Evolutionary conservation across 2,797 vertebrate genomes (phyloP).

Genomic region (Lacerta agilis): DNA sequence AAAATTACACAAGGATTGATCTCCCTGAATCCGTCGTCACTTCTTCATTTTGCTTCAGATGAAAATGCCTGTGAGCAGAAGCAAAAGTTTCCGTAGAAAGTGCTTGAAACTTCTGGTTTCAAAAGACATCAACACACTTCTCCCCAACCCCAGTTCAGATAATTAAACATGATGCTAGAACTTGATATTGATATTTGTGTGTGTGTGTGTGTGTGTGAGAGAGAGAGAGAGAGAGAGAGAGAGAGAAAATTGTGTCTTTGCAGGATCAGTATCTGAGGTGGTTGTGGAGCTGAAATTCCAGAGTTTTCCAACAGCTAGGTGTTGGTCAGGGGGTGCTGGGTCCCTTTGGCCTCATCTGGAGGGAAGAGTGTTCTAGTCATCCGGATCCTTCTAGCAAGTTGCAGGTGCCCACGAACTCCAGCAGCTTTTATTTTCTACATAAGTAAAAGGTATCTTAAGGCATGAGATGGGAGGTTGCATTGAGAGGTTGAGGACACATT

Average conservation of each 20-base stretch:
- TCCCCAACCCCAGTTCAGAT: neutral
- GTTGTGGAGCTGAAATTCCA: neutral
- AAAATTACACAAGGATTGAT: constrained; percentile 24
- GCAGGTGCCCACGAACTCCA: too few relatives aligned
- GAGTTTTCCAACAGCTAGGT: too few relatives aligned
- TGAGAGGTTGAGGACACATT: neutral
- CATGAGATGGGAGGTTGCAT: too few relatives aligned
- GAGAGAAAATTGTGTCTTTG: neutral
- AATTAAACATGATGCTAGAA: neutral
- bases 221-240: too few relatives aligned
- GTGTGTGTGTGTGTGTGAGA: too few relatives aligned
- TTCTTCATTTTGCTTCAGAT: neutral
- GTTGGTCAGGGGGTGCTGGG: too few relatives aligned
- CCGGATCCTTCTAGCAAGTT: neutral
- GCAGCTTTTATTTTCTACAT: neutral
- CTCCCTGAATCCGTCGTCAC: constrained; percentile 4
- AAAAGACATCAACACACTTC: neutral
- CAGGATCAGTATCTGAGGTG: neutral
- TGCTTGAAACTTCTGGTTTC: neutral
- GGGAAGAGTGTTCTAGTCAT: neutral
- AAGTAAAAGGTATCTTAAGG: neutral
- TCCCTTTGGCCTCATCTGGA: neutral
- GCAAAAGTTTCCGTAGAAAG: neutral
- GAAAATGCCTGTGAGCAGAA: constrained; percentile 15
- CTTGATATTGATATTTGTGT: too few relatives aligned